A percentile compares a stretch with the other conserved stretches of the same genome.
These are phyloP conservation scores for Thumatha senex DNA, from an alignment of 2,888 invertebrate genomes.

Conservation along the genomic window DNA sequence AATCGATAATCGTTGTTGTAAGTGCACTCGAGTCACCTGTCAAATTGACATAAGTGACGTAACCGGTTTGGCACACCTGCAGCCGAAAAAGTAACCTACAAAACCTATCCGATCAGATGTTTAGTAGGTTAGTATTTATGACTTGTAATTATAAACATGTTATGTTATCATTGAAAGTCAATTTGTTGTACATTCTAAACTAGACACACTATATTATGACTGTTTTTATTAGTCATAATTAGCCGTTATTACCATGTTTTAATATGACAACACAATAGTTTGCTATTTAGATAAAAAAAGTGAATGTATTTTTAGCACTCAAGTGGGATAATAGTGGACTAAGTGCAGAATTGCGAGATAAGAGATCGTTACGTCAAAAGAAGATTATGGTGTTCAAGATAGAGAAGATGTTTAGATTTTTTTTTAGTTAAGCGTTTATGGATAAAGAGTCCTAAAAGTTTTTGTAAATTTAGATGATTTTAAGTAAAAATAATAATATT, in stretches of 20 bases:
- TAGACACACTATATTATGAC: slow-evolving; percentile 17
- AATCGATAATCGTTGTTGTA: slow-evolving; percentile 35
- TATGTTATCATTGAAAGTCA: slow-evolving; percentile 26
- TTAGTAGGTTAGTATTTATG: slow-evolving; percentile 38
- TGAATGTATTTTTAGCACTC: no score
- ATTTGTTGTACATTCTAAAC: slow-evolving; percentile 24
- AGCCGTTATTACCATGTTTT: slow-evolving; percentile 11
- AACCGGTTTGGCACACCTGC: slow-evolving; percentile 57
- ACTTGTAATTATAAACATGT: slow-evolving; percentile 30
- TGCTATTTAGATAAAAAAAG: no score
- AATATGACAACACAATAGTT: neutral
- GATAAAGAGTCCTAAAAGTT: no score
- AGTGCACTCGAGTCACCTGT: slow-evolving; percentile 59
- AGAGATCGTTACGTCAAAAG: no score
- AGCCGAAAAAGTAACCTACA: slow-evolving; percentile 27
- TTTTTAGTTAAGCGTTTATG: no score
- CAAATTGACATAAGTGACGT: slow-evolving; percentile 47
- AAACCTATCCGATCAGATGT: slow-evolving; percentile 44
- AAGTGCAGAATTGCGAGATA: no score
- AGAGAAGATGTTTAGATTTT: no score
- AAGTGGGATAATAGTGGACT: no score
- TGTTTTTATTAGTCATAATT: slow-evolving; percentile 27
- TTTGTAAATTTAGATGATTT: no score
- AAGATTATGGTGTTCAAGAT: no score
- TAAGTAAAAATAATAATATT: no score